A percentile compares a stretch with the other conserved stretches of the same genome.
These are phyloP conservation scores for Rhynchomys soricoides DNA, from an alignment of 2,113 vertebrate genomes.

Conservation along the genomic window DNA sequence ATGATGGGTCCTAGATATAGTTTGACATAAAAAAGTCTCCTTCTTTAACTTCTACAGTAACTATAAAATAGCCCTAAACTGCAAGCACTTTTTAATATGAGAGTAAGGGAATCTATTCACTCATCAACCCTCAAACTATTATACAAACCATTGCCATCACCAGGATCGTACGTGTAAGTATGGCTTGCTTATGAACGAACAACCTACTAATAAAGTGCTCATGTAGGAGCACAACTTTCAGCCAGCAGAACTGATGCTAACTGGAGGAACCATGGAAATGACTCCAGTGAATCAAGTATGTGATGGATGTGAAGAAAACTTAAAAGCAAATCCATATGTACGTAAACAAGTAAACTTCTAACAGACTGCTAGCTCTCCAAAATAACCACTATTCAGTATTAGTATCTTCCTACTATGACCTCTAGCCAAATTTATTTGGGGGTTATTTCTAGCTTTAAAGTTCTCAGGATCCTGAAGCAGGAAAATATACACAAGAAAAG, in stretches of 20 bases:
- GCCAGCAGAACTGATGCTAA: background rate
- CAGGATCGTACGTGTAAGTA: background rate
- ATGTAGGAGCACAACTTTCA: background rate
- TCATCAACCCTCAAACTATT: conserved; percentile 25
- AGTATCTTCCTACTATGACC: conserved; percentile 3
- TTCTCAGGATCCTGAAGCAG: background rate
- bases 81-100: conserved; percentile 39
- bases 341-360: background rate
- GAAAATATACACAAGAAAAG: background rate
- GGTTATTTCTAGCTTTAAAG: background rate
- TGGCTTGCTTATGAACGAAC: background rate
- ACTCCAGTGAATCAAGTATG: background rate
- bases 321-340: background rate
- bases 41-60: background rate
- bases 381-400: conserved; percentile 44
- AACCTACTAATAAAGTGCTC: background rate
- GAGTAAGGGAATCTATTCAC: background rate
- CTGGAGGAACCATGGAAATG: background rate
- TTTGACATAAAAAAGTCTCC: background rate
- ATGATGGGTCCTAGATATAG: background rate
- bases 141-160: background rate
- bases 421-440: background rate
- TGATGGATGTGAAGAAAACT: background rate
- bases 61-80: background rate
- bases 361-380: background rate